Base-by-base conservation (phyloP, 1,140 invertebrate genomes). In the Drosophila fuyamai region DNA sequence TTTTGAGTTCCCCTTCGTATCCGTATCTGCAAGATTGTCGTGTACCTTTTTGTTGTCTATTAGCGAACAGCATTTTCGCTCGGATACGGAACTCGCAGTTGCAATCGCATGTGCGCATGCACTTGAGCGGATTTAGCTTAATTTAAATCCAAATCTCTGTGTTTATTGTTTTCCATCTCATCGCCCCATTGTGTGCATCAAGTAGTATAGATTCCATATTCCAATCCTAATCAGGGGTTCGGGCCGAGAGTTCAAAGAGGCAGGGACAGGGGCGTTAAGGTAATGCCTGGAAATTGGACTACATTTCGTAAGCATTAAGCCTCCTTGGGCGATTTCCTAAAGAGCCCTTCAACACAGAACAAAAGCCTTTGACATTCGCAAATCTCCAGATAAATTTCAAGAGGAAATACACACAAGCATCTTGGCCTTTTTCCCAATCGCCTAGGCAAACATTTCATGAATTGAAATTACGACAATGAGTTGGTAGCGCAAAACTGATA, bases 91-190 rank as follows among this genome's bases (percentile, higher is more conserved):
- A 73, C 58, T 54, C 47, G 18, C 44, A 62, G 58, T 50, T 46
- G 40, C 51, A 59, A 27, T 47, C 36, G 56, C 36, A 41, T 41
- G 56, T 47, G 67, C 47, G 71, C 58, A 53, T 74, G 65, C 71
- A 75, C 83, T 76, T 88, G 79, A 86, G 83, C 79, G 84, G 83
- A 83, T 88, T 88, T 88, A 89, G 83, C 84, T 88, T 88, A 88
- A 88, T 88, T 88, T 88, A 88, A 88, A 88, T 88, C 83, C 83
- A 88, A 88, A 88, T 89, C 83, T 89, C 50, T 84, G 81, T 76
- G 74, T 55, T 70, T 76, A 66, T 78, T 77, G 77, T 81, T 77
- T 76, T 79, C 53, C 67, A 58, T 58, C 47, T 40, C 29, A 46
- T 27, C 62, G 44, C 16, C n/a, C 35, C 53, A 71, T 71, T 71